A percentile compares a stretch with the other conserved stretches of the same genome.
phyloP scores from a whole-genome alignment of 2,113 vertebrate species.

The Saccopteryx leptura region DNA sequence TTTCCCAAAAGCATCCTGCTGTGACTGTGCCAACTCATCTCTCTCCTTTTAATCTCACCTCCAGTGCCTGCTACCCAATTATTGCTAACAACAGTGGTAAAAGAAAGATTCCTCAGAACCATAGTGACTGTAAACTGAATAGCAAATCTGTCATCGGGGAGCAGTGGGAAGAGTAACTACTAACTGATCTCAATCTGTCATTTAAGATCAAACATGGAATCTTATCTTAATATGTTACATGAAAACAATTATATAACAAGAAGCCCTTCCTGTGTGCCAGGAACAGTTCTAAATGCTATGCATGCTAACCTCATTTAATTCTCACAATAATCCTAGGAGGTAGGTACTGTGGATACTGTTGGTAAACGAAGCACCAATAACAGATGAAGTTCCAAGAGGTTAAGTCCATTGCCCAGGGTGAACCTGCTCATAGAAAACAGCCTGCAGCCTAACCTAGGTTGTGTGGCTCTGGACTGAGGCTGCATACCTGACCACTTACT shows the following conservation, averaged over 20 bases:
- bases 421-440: neutral
- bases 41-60: neutral
- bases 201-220: neutral
- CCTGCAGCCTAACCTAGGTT: neutral
- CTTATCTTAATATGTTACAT: neutral
- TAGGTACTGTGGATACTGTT: neutral
- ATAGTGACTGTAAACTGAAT: neutral
- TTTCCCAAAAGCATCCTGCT: neutral
- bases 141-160: neutral
- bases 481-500: rapidly evolving
- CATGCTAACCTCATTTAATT: neutral
- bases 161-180: neutral
- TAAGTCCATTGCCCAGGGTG: neutral
- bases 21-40: neutral
- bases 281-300: neutral
- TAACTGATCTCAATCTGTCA: neutral
- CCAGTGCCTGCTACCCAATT: neutral
- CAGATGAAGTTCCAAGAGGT: neutral
- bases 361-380: neutral
- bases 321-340: neutral
- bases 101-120: neutral
- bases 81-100: neutral
- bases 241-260: neutral
- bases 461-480: neutral
- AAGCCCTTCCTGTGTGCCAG: neutral